Base-by-base conservation (phyloP, 1,140 invertebrate species). In the Rhizoglyphus robini region DNA sequence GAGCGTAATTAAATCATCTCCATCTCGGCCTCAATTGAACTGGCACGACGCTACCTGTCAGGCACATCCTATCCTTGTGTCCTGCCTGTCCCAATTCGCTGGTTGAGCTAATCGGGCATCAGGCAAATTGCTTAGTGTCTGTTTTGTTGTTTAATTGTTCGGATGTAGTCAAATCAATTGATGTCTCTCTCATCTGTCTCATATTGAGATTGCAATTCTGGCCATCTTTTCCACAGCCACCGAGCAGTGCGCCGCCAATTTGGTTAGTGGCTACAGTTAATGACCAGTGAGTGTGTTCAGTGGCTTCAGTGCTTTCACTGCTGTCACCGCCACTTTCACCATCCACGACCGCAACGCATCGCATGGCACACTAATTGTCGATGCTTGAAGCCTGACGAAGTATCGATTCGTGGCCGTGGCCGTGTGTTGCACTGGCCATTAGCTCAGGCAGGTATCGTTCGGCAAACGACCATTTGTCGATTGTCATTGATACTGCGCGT, bases 281-380 rank as follows among this genome's bases (percentile, higher is more conserved):
- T 58, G 27, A 30, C 29, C 15, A 58, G n/a, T 27, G 15, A 18
- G 18, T 32, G 15, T 58, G n/a, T 58, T 27, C 20, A 25, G 51
- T 30, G 8, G 1, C 54, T 32, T 5, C 3, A n/a, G 2, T 46
- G 3, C 8, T 46, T 46, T n/a, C n/a, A n/a, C n/a, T n/a, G n/a
- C n/a, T 54, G 20, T 27, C 8, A 54, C 51, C 8, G 51, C 15
- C 8, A 54, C 51, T 27, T 25, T 32, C 23, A n/a, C n/a, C n/a
- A n/a, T n/a, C n/a, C 8, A 54, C 51, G 31, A 5, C 8, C 31
- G 51, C 51, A 54, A 54, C 51, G 51, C 51, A 54, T 54, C 51
- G 23, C 51, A 54, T 27, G 51, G 51, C 51, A 54, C 51, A 54
- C 23, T 54, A 54, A 54, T 54, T 54, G 51, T 23, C 51, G 51